These are phyloP conservation scores for Betta splendens DNA, from an alignment of 2,797 vertebrate species.

Conservation along the genomic window DNA sequence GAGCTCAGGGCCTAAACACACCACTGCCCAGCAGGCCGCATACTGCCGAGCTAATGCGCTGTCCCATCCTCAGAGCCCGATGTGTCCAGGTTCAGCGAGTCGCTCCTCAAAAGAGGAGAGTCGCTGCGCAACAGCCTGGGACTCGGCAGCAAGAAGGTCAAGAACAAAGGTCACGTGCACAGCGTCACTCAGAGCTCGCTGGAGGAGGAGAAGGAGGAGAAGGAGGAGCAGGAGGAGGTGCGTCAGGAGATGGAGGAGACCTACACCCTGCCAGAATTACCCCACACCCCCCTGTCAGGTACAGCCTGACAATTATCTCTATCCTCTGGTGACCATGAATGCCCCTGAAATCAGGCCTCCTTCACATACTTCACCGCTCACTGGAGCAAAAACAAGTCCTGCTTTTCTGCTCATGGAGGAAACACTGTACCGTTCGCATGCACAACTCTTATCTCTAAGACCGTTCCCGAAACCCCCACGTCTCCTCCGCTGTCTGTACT, in stretches of 20 bases:
- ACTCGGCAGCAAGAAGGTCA: slow-evolving; percentile 45
- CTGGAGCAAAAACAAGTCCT: no score
- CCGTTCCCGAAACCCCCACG: neutral
- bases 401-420: no score
- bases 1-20: no score
- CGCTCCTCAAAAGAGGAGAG: slow-evolving; percentile 15
- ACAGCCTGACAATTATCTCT: no score
- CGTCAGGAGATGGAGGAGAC: slow-evolving; percentile 42
- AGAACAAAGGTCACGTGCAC: neutral
- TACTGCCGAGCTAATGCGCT: neutral
- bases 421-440: no score
- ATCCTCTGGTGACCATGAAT: no score
- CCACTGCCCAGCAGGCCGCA: no score
- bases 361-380: no score
- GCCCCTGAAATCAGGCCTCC: no score
- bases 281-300: slow-evolving; percentile 78
- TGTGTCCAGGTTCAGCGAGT: neutral
- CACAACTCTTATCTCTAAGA: no score
- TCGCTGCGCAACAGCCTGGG: slow-evolving; percentile 47
- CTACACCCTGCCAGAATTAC: slow-evolving; percentile 74
- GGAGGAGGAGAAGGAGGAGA: slow-evolving; percentile 16
- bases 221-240: slow-evolving; percentile 7
- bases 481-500: slow-evolving; percentile 14
- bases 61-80: slow-evolving; percentile 56
- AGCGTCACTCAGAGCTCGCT: neutral